These are phyloP conservation scores for Crypturellus tataupa DNA, from an alignment of 2,797 vertebrate genomes.

Conservation along the genomic window DNA sequence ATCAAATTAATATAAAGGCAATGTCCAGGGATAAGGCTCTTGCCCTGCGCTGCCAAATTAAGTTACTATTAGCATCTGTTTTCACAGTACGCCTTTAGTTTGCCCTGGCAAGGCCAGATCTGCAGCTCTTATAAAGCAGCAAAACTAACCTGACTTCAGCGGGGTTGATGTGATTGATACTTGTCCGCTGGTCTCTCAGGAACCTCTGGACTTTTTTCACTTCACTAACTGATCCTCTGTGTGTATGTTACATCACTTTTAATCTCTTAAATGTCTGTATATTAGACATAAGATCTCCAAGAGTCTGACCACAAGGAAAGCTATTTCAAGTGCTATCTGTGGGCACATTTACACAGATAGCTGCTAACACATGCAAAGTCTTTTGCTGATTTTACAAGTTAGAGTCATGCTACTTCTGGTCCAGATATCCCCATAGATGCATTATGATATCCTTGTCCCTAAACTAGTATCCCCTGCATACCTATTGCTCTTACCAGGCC, in stretches of 20 bases:
- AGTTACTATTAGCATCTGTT: constrained; percentile 58
- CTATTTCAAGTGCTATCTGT: not conserved
- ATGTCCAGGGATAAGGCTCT: constrained; percentile 35
- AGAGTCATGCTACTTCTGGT: not conserved
- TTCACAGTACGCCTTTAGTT: constrained; percentile 7
- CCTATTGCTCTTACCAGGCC: not conserved
- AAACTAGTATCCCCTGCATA: not conserved
- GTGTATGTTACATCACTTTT: not conserved
- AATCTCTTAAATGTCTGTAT: not conserved
- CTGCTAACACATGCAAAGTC: not conserved
- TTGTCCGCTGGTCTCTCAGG: not conserved
- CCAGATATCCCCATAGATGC: not conserved
- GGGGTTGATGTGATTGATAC: not conserved
- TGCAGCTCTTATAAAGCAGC: constrained; percentile 1
- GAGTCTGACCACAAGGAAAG: not conserved
- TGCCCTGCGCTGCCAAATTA: constrained; percentile 44
- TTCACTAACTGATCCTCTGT: not conserved
- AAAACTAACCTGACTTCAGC: not conserved
- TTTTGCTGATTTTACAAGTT: not conserved
- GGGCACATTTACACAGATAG: not conserved
- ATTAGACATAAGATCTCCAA: not conserved
- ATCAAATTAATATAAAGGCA: constrained; percentile 43
- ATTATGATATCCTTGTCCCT: not conserved
- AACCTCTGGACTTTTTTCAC: not conserved
- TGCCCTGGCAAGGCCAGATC: constrained; percentile 18